Conservation (phyloP, 30 jellyfish, hydroid and myxozoan genomes). For the Mastigias papua region DNA sequence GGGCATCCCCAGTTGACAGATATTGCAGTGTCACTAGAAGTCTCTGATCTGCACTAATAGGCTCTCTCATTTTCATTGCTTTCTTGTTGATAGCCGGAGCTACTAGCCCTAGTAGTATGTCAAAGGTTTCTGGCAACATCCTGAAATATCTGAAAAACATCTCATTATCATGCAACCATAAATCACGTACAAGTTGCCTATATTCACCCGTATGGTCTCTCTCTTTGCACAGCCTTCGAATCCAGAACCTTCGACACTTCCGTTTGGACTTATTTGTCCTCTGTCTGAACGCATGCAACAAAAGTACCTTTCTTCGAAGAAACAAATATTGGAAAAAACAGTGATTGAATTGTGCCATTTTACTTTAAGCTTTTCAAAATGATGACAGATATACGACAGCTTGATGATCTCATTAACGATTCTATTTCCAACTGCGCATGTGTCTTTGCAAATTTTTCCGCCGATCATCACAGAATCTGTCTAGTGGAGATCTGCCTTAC, state of each 20-base stretch:
- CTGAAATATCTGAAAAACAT: conserved; percentile 44
- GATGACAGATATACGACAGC: too few relatives aligned
- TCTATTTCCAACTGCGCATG: background rate
- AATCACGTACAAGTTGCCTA: conserved; percentile 35
- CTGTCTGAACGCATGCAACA: background rate
- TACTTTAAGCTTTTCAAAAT: background rate
- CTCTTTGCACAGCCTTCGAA: conserved; percentile 12
- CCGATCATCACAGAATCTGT: conserved; percentile 2
- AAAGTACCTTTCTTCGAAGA: background rate
- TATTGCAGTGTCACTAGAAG: conserved; percentile 56
- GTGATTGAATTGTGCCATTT: background rate
- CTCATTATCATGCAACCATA: conserved; percentile 38
- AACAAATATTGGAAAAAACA: background rate
- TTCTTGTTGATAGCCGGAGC: conserved; percentile 19
- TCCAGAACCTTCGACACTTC: background rate
- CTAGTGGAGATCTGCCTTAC: conserved; percentile 32
- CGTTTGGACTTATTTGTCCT: background rate
- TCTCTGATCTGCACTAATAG: conserved; percentile 50
- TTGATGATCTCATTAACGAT: background rate
- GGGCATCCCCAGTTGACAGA: conserved; percentile 82
- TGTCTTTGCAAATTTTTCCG: background rate
- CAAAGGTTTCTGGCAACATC: conserved; percentile 54
- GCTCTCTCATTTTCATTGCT: conserved; percentile 53
- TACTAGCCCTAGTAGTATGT: conserved; percentile 13
- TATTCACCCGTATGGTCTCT: conserved; percentile 37